Base-by-base conservation (phyloP, 2,797 vertebrate species). In the Etheostoma nigrum region DNA sequence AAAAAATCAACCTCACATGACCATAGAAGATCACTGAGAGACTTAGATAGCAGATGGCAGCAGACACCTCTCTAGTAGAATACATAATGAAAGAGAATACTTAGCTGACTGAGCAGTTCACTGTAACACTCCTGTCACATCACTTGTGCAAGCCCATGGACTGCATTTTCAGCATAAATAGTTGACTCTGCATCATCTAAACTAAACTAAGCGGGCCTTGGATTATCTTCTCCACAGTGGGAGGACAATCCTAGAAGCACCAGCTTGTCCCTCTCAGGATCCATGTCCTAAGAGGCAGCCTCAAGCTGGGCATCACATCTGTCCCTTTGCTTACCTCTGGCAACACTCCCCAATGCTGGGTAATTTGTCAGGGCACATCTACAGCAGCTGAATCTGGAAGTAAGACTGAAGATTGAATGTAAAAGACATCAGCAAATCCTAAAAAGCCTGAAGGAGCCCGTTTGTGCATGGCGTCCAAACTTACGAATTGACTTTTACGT, bases 111-210 rank as follows among this genome's bases (percentile, higher is more conserved):
- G 70, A 72, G 78, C 63, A 67, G 59, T 79, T 82, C 45, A 18
- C 63, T 59, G 53, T 4, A 74, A 62, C 18, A 1, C 30, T 68
- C 59, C 77, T 70, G 65, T 75, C 62, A 58, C 52, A 75, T 74
- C 53, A 62, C 51, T 61, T 71, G 36, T 51, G 53, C 51, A 57
- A 58, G 15, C 33, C 21, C 9, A 54, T 63, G 47, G 55, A 62
- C 72, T 49, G 67, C 76, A 45, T 80, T 83, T 89, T 78, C 81
- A 79, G 74, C 77, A 74, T 60, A 60, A 86, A 83, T 57, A 76
- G 57, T 75, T 67, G 45, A 72, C 36, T 75, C 70, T 70, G 48
- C 55, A 48, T 68, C 61, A n/a, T n/a, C n/a, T n/a, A n/a, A n/a
- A n/a, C n/a, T n/a, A n/a, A n/a, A n/a, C n/a, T n/a, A n/a, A n/a